Evolutionary conservation across 2,797 vertebrate species (phyloP), one percentile per base, ranked within the genome.

Genomic region (Molossus alvarezi): DNA sequence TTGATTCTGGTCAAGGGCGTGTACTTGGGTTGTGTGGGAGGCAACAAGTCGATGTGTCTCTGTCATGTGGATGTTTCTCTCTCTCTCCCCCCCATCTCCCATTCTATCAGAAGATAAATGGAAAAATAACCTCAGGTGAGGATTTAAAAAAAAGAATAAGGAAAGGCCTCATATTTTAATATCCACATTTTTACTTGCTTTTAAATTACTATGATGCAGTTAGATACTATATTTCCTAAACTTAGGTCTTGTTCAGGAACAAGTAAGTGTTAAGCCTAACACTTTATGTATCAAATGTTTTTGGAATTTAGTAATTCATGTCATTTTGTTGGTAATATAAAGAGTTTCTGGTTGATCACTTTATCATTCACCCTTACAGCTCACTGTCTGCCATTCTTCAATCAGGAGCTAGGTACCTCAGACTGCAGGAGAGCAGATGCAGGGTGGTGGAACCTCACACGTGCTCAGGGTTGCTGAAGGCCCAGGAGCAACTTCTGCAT

Each of bases 231-330:
- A 72, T 82, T 90, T 84, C 25, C 41, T 95, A 94, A 90, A 88
- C 85, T 55, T 64, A 88, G 75, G 18, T 71, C 57, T 92, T 87
- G 25, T 92, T 86, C 87, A 88, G 86, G 37, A 94, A 57, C 10
- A 73, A 79, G 18, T 51, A 73, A 79, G 18, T 51, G 25, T 84
- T 85, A 92, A 90, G 91, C 86, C 48, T 12, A 90, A 57, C n/a
- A 88, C 25, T 90, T 71, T 20, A 37, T 8, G 71, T 20, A 41
- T 55, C 9, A 89, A 60, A 81, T 71, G 64, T 73, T 45, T 3
- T 62, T 95, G 27, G 6, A 27, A 79, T 94, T 94, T 88, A 88
- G 89, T 23, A 91, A 91, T 55, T 94, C 33, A 62, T 25, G 60
- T 57, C 57, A 64, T 91, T 93, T 94, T 89, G 87, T 85, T 73